phyloP scores from a whole-genome alignment of 2,113 vertebrate species.

The Theristicus caerulescens region DNA sequence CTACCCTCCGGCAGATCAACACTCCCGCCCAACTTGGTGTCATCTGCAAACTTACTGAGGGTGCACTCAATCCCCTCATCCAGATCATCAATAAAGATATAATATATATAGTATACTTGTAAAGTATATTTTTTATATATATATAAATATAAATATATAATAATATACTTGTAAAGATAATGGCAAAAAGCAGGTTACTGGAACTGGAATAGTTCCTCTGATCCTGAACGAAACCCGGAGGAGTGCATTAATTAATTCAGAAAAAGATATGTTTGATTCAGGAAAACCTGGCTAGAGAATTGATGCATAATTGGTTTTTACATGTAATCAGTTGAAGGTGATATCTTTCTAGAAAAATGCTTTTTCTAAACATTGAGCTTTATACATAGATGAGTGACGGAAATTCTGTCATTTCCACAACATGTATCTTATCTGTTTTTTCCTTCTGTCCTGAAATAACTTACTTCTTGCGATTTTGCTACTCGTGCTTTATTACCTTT shows the following conservation, averaged over 20 bases:
- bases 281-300: background rate
- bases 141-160: no score
- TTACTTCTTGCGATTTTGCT: background rate
- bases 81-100: no score
- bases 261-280: background rate
- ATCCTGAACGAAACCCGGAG: background rate
- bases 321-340: background rate
- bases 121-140: no score
- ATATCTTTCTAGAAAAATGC: background rate
- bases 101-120: no score
- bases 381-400: background rate
- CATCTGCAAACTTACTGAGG: no score
- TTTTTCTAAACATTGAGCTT: background rate
- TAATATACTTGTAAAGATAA: background rate
- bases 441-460: background rate
- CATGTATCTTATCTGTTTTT: background rate
- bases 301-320: background rate
- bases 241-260: background rate
- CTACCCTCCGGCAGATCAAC: no score
- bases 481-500: background rate
- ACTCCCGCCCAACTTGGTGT: no score
- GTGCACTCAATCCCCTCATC: no score
- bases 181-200: background rate
- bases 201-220: background rate
- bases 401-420: background rate